These are phyloP conservation scores for Malacoraja senta DNA, from an alignment of 2,797 vertebrate species.

Conservation along the genomic window DNA sequence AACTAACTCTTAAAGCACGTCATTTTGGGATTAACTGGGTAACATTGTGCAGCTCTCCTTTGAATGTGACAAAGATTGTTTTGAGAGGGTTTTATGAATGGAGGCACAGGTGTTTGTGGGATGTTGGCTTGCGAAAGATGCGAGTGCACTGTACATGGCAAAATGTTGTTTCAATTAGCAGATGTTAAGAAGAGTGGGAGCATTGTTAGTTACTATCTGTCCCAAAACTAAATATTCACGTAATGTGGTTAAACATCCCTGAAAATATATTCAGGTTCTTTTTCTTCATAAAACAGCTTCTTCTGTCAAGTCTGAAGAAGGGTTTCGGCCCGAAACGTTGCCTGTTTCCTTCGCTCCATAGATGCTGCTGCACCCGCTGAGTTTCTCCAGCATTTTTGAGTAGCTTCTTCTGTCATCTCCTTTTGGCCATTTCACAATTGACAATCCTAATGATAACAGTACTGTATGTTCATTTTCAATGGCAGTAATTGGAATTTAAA, in stretches of 20 bases:
- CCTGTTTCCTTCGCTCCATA: no score
- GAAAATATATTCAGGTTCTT: neutral
- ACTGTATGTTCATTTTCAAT: neutral
- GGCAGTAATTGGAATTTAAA: no score
- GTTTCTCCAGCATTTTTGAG: no score
- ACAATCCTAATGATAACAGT: neutral
- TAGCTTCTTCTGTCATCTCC: neutral
- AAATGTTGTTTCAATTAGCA: neutral
- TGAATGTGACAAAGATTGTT: conserved; percentile 10
- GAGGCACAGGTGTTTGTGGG: conserved; percentile 6
- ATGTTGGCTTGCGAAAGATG: neutral
- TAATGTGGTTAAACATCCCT: neutral
- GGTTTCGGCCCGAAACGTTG: no score
- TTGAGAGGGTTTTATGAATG: neutral
- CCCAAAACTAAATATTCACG: neutral
- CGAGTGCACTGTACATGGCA: no score
- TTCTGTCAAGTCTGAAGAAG: no score
- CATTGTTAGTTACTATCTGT: neutral
- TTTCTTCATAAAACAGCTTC: neutral
- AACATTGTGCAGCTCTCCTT: neutral
- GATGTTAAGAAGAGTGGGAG: neutral
- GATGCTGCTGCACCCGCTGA: no score
- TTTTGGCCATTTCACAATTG: neutral
- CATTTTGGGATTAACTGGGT: neutral
- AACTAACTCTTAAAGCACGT: neutral